Percentiles rank a stretch among this genome's conserved stretches.
These are phyloP conservation scores for Rhodeus uyekii DNA, from an alignment of 2,797 vertebrate species.

Conservation along the genomic window DNA sequence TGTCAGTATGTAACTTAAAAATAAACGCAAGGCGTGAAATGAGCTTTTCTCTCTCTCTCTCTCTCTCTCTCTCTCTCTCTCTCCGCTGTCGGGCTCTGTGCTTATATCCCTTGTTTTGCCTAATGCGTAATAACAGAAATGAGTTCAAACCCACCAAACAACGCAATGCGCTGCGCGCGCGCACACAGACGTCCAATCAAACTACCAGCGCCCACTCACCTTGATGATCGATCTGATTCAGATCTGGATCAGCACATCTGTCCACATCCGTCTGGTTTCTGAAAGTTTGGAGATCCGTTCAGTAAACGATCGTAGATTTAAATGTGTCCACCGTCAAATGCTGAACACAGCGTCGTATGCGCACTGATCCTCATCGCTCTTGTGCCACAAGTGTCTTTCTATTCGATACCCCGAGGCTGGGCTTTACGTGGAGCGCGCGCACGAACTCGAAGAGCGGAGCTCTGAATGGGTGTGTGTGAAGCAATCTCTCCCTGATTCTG, in stretches of 20 bases:
- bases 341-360: neutral
- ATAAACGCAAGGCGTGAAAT: neutral
- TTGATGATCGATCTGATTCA: neutral
- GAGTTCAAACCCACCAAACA: neutral
- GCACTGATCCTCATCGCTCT: neutral
- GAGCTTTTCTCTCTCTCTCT: neutral
- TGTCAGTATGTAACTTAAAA: neutral
- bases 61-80: no score
- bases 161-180: neutral
- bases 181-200: neutral
- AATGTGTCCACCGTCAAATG: neutral
- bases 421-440: neutral
- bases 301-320: neutral
- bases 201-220: neutral
- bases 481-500: neutral
- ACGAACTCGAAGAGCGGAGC: neutral
- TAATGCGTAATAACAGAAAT: constrained; percentile 19
- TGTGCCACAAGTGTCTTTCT: neutral
- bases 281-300: constrained; percentile 17
- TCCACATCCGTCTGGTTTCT: neutral
- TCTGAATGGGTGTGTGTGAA: neutral
- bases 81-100: neutral
- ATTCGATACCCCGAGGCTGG: neutral
- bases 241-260: constrained; percentile 14
- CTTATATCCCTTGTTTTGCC: neutral